Percentiles rank a stretch among this genome's conserved stretches.
These are phyloP conservation scores for Felis catus DNA, from an alignment of 2,113 vertebrate genomes.

Conservation along the genomic window DNA sequence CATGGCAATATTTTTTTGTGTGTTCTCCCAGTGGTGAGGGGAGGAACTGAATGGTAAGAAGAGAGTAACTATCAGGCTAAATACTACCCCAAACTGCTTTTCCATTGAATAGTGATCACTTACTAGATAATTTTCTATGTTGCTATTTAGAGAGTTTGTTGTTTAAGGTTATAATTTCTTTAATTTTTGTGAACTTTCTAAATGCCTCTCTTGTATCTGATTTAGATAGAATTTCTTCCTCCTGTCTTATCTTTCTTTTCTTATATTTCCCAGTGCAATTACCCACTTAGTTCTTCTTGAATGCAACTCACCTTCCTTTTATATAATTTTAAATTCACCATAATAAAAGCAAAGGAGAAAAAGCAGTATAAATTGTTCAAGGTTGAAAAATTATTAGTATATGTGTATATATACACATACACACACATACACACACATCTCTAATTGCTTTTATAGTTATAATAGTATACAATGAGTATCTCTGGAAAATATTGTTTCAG, in stretches of 20 bases:
- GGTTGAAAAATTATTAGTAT: background rate
- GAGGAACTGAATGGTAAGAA: background rate
- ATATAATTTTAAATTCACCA: background rate
- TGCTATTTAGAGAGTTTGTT: background rate
- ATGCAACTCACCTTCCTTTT: background rate
- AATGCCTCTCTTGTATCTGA: background rate
- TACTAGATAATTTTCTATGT: background rate
- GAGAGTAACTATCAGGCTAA: background rate
- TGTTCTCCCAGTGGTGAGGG: background rate
- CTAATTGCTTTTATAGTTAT: background rate
- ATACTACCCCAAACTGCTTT: background rate
- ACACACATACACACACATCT: background rate
- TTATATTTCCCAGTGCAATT: background rate
- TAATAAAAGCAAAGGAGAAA: background rate
- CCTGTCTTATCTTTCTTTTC: background rate
- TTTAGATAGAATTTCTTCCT: background rate
- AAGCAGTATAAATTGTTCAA: background rate
- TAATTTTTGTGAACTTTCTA: background rate
- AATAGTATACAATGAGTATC: background rate
- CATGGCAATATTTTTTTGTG: background rate
- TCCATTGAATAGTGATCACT: background rate
- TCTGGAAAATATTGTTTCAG: background rate
- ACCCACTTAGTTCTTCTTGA: background rate
- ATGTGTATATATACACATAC: background rate
- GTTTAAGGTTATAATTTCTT: background rate